Evolutionary conservation across 2,888 invertebrate genomes (phyloP).

Genomic region (Tinea trinotella): DNA sequence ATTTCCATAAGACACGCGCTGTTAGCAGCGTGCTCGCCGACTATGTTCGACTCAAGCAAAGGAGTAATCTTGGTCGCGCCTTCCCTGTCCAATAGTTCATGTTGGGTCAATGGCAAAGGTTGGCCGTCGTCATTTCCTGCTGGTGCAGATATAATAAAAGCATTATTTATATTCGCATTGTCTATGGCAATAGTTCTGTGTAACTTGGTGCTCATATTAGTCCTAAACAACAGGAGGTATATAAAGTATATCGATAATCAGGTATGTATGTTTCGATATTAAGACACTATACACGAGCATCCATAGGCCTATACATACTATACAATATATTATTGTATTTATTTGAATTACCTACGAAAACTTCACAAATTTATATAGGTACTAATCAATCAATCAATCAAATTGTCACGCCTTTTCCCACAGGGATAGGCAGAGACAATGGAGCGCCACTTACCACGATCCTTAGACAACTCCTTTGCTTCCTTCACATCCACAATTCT

Average conservation of each 20-base stretch:
- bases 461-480: too few species aligned
- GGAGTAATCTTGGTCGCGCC: conserved; percentile 84
- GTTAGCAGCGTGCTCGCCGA: conserved; percentile 56
- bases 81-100: conserved; percentile 86
- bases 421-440: too few species aligned
- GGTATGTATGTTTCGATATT: conserved; percentile 71
- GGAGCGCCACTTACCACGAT: too few species aligned
- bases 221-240: conserved; percentile 87
- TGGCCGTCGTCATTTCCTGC: conserved; percentile 77
- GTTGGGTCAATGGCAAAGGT: conserved; percentile 78
- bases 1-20: conserved; percentile 57
- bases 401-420: too few species aligned
- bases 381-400: too few species aligned
- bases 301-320: too few species aligned
- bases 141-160: conserved; percentile 82
- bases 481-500: too few species aligned
- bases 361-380: too few species aligned
- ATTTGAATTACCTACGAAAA: too few species aligned
- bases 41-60: conserved; percentile 76
- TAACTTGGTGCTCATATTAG: conserved; percentile 85
- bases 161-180: conserved; percentile 81
- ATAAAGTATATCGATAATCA: conserved; percentile 90
- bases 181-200: conserved; percentile 86
- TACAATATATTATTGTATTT: too few species aligned
- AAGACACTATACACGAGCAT: too few species aligned